Base-by-base conservation (phyloP, 2,113 vertebrate genomes). In the Pithys albifrons region DNA sequence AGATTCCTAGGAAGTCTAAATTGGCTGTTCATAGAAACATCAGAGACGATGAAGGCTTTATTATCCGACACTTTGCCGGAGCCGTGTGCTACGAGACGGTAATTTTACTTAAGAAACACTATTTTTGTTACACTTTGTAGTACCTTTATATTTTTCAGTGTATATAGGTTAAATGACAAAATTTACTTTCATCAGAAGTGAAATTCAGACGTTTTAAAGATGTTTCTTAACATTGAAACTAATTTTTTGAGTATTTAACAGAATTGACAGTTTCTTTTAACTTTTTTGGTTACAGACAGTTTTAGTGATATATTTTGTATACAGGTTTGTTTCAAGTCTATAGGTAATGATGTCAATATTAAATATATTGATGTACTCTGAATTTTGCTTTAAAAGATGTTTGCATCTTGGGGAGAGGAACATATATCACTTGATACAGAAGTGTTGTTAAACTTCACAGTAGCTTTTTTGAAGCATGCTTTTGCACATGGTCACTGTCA, bases 21-120 rank as follows among this genome's bases (percentile, higher is more conserved):
- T 93, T 99, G 97, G 94, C 99, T 1, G 97, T 99, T 87, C 99
- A 99, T 96, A 98, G 99, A 92, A 99, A 99, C 79, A 98, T 99
- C 96, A 97, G 99, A 95, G 99, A 99, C 51, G 99, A 99, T 7
- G 99, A 99, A 96, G 99, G 99, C 66, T 99, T 99, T 75, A 99
- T 99, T 54, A 94, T 99, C 96, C 97, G 99, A 59, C 99, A 99
- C 96, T 99, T 99, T 80, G 99, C 99, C 10, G 99, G 99, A 97
- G 99, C 99, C 10, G 99, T 99, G 9, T 99, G 99, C 97, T 99
- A 99, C 10, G 99, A 99, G 94, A 99, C 99, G 95, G 99, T 99
- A 98, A 95, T 96, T 90, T 46, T n/a, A 41, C 39, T 69, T 54
- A 10, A 0, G 1, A 45, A 73, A 39, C 23, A 10, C 49, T 77